Base-by-base conservation (phyloP, 2,113 vertebrate species). In the Antechinus stuartii region DNA sequence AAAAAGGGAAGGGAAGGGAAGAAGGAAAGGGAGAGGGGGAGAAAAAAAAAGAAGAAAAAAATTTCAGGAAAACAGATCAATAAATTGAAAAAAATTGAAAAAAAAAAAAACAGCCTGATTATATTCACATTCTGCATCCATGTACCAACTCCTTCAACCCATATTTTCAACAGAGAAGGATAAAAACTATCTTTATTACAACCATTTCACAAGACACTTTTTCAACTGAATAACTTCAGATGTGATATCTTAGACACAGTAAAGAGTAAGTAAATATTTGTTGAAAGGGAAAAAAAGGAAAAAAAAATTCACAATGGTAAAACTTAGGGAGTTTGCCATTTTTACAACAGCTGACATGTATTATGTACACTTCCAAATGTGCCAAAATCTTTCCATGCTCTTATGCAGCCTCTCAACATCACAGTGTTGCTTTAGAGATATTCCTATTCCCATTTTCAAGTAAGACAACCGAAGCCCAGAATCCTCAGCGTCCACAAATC, bases 251-350 rank as follows among this genome's bases (percentile, higher is more conserved):
- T 68, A 68, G 30, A 68, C 12, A 94, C 55, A 95, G 91, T 90
- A 98, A 95, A 6, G 61, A 7, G 95, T 76, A 76, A 42, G 19
- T 19, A 76, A 68, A n/a, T 76, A 76, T 76, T 76, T 42, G 1
- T 42, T 76, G 35, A 76, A 42, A 76, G 6, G 12, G 35, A 76
- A 76, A 76, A 49, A 76, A 76, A 1, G 27, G 61, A 16, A 35
- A 68, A 68, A 12, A 35, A 68, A 68, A 12, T 2, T 68, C 27
- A 14, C 30, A 14, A 68, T 35, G 12, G 12, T n/a, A 76, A 76
- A 42, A 76, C 35, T 22, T 76, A 19, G 16, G 68, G 68, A 84
- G 68, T 22, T 19, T 42, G n/a, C 68, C 68, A 23, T 42, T 84
- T 84, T 42, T 19, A 8, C 42, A 22, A 8, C 7, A 84, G 19